Conservation (phyloP, 30 jellyfish, hydroid and myxozoan species). For the Hydra vulgaris region DNA sequence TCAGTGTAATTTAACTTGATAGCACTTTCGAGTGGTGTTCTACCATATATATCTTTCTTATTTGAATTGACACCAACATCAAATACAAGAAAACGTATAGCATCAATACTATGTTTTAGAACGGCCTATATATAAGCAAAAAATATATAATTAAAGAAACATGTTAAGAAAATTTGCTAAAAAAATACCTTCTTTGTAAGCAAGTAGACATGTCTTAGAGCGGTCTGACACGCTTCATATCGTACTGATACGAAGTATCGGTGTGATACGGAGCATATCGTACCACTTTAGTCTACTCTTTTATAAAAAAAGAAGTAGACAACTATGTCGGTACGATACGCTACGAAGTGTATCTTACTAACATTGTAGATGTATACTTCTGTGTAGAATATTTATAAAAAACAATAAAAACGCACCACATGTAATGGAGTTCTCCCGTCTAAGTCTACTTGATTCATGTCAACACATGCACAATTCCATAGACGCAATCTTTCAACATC, state of each 20-base stretch:
- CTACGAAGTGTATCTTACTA: too few relatives aligned
- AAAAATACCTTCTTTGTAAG: too few relatives aligned
- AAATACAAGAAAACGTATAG: constrained; percentile 43
- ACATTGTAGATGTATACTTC: too few relatives aligned
- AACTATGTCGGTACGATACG: too few relatives aligned
- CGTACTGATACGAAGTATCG: too few relatives aligned
- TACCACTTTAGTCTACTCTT: too few relatives aligned
- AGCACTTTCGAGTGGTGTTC: constrained; percentile 64
- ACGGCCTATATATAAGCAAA: constrained; percentile 54
- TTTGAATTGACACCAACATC: constrained; percentile 44
- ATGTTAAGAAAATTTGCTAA: too few relatives aligned
- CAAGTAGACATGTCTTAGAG: too few relatives aligned
- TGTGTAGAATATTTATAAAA: background rate
- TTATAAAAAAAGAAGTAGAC: background rate
- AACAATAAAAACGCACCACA: too few relatives aligned
- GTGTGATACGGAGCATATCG: too few relatives aligned
- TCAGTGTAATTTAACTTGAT: constrained; percentile 41
- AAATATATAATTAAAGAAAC: too few relatives aligned
- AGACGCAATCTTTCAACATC: constrained; percentile 55
- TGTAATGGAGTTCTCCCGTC: constrained; percentile 96
- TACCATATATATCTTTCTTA: constrained; percentile 58
- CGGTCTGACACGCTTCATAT: too few relatives aligned
- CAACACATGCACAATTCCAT: constrained; percentile 56
- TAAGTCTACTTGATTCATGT: constrained; percentile 55
- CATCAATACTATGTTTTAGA: constrained; percentile 51